A percentile compares a stretch with the other conserved stretches of the same genome.
These are phyloP conservation scores for Laticauda laticaudata DNA, from an alignment of 2,113 vertebrate genomes.

Conservation along the genomic window DNA sequence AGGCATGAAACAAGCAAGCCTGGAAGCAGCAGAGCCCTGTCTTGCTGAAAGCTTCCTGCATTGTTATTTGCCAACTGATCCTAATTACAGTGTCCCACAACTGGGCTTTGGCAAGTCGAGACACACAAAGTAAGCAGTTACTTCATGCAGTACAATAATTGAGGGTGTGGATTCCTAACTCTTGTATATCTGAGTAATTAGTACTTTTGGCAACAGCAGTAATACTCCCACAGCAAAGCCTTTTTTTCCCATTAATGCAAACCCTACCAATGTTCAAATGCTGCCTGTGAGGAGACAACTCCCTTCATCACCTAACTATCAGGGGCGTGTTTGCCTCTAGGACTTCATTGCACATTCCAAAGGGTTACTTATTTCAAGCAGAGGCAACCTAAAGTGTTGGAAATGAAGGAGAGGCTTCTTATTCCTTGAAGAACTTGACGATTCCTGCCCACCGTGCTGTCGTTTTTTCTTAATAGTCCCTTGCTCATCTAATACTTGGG, in stretches of 20 bases:
- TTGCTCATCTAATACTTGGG: background rate
- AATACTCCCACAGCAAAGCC: background rate
- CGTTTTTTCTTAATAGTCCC: background rate
- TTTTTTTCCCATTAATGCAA: background rate
- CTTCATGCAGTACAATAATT: background rate
- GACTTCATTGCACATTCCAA: slow-evolving; percentile 5
- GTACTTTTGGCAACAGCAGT: background rate
- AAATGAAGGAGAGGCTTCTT: background rate
- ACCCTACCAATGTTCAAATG: background rate
- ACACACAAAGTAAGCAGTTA: background rate
- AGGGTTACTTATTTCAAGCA: background rate
- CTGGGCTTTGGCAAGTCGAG: background rate
- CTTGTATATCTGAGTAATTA: background rate
- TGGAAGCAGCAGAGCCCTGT: background rate
- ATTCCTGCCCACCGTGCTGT: background rate
- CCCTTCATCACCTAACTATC: slow-evolving; percentile 13
- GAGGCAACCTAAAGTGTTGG: background rate
- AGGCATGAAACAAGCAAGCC: slow-evolving; percentile 24
- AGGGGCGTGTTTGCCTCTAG: slow-evolving; percentile 7
- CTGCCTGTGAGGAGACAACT: slow-evolving; percentile 4
- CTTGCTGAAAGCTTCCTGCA: background rate
- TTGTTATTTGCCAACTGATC: slow-evolving; percentile 21
- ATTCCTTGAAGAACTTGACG: background rate
- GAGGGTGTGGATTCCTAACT: background rate
- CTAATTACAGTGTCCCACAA: background rate